Percentiles rank a stretch among this genome's conserved stretches.
These are phyloP conservation scores for Poeciliopsis paucimaculata DNA, from an alignment of 2,797 vertebrate species.

Conservation along the genomic window DNA sequence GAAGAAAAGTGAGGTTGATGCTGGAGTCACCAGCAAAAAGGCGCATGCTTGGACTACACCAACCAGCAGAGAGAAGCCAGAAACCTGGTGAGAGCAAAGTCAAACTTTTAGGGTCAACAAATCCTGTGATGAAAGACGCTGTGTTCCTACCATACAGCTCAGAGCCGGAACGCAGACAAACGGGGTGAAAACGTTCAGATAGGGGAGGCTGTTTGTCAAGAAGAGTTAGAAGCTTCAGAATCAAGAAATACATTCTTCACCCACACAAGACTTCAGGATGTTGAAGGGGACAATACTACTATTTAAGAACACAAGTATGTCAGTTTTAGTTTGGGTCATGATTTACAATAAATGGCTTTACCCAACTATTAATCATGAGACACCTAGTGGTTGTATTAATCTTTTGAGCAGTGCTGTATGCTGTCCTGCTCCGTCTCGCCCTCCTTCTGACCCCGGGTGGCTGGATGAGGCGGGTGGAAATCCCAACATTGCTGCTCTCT, in stretches of 20 bases:
- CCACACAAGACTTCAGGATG: neutral
- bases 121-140: neutral
- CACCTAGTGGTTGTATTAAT: neutral
- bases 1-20: too few species aligned
- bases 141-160: neutral
- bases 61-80: neutral
- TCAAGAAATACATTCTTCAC: neutral
- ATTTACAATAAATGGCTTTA: neutral
- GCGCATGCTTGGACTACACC: neutral
- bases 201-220: neutral
- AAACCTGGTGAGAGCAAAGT: neutral
- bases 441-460: neutral
- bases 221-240: neutral
- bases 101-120: neutral
- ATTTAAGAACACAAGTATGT: neutral
- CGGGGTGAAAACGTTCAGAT: too few species aligned
- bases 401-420: neutral
- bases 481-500: neutral
- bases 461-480: neutral
- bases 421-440: neutral
- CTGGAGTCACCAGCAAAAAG: neutral
- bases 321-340: neutral
- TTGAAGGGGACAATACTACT: neutral
- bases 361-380: neutral
- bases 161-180: neutral